Conservation (phyloP, 2,797 vertebrate species). For the Hephaestus fuliginosus region DNA sequence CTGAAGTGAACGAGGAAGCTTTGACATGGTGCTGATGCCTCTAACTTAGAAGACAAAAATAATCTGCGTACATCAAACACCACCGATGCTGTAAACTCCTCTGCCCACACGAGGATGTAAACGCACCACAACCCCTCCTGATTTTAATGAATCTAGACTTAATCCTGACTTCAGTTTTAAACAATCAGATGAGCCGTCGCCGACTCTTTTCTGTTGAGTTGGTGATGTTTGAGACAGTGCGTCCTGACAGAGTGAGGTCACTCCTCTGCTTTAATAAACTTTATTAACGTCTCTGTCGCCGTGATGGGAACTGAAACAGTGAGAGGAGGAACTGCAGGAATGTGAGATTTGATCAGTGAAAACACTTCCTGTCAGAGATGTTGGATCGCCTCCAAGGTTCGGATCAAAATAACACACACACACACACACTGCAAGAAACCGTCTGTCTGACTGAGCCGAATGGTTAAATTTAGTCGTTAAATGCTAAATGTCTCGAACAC, state of each 20-base stretch:
- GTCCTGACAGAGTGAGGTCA: conserved; percentile 6
- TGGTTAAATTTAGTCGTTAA: not conserved
- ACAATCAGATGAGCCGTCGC: not conserved
- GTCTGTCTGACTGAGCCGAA: not conserved
- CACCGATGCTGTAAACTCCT: too few relatives aligned
- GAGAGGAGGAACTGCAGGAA: not conserved
- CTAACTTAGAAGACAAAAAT: too few relatives aligned
- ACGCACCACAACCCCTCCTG: too few relatives aligned
- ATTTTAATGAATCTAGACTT: too few relatives aligned
- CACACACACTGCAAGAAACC: not conserved
- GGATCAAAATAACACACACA: conserved; percentile 26
- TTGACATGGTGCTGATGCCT: too few relatives aligned
- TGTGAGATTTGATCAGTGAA: conserved; percentile 5
- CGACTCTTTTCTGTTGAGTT: not conserved
- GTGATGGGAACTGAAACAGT: not conserved
- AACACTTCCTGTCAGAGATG: not conserved
- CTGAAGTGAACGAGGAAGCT: too few relatives aligned
- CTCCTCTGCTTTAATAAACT: not conserved
- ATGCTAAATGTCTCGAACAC: not conserved
- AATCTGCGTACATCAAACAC: too few relatives aligned
- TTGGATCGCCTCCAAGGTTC: conserved; percentile 22
- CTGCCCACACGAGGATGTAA: too few relatives aligned
- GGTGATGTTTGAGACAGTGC: not conserved
- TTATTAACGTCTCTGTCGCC: not conserved
- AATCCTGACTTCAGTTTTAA: not conserved